phyloP scores from a whole-genome alignment of 2,113 vertebrate species.

The Cercocebus atys region DNA sequence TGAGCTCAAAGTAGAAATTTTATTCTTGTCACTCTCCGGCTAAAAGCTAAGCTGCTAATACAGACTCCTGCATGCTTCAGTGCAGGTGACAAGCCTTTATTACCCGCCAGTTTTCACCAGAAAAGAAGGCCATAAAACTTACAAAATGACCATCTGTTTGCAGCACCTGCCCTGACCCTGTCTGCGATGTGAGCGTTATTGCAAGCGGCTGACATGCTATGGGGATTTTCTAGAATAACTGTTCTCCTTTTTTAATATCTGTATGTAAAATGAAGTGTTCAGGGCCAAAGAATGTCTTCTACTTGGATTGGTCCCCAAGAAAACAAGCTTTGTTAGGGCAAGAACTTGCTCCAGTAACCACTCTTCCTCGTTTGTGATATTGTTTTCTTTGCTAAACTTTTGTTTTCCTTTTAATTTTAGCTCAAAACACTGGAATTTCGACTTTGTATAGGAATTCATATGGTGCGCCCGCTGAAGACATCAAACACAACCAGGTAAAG shows the following conservation, averaged over 20 bases:
- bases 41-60: background rate
- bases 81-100: conserved; percentile 51
- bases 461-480: conserved; percentile 93
- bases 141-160: conserved; percentile 46
- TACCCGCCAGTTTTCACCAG: background rate
- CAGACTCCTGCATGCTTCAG: conserved; percentile 12
- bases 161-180: background rate
- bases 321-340: background rate
- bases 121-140: background rate
- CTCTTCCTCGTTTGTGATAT: background rate
- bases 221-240: background rate
- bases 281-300: background rate
- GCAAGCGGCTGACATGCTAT: background rate
- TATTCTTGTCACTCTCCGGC: conserved; percentile 35
- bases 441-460: conserved; percentile 98
- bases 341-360: background rate
- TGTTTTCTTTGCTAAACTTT: conserved; percentile 54
- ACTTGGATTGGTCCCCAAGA: background rate
- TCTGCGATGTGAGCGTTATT: background rate
- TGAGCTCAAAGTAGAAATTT: conserved; percentile 46
- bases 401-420: conserved; percentile 80
- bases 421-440: conserved; percentile 95
- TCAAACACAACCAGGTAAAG: conserved; percentile 96
- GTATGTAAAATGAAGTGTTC: background rate
- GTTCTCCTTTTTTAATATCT: background rate